Evolutionary conservation across 2,888 invertebrate species (phyloP).

Genomic region (Icerya purchasi): DNA sequence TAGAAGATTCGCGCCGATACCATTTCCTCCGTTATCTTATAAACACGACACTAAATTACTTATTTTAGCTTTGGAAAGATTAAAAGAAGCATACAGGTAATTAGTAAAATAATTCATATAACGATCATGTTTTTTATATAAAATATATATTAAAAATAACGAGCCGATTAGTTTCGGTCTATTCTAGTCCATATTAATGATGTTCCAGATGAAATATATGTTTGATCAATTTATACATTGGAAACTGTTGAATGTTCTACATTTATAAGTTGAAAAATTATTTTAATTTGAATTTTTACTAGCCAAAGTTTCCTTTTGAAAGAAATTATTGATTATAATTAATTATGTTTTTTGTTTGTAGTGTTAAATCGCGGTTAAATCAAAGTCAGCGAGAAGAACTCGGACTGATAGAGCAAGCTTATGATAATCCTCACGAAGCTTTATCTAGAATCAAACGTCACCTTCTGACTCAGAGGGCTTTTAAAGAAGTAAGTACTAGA

Average conservation of each 20-base stretch:
- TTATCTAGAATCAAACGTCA: slow-evolving; percentile 97
- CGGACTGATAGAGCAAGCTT: slow-evolving; percentile 97
- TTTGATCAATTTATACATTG: too few relatives aligned
- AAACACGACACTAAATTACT: slow-evolving; percentile 98
- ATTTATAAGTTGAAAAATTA: too few relatives aligned
- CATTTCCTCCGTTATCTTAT: slow-evolving; percentile 96
- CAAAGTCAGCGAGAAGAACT: slow-evolving; percentile 97
- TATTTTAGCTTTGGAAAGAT: slow-evolving; percentile 82
- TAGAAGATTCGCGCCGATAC: slow-evolving; percentile 93
- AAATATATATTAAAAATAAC: too few relatives aligned
- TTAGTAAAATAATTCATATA: too few relatives aligned
- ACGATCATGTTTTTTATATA: too few relatives aligned
- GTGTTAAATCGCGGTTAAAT: slow-evolving; percentile 89
- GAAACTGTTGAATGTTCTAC: too few relatives aligned
- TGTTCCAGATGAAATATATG: too few relatives aligned
- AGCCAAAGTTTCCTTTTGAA: too few relatives aligned
- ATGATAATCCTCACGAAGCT: slow-evolving; percentile 99
- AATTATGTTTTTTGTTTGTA: slow-evolving; percentile 24
- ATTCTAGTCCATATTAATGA: too few relatives aligned
- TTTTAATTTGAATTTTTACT: too few relatives aligned
- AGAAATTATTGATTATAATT: too few relatives aligned
- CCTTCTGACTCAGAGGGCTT: slow-evolving; percentile 88
- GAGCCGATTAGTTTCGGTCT: too few relatives aligned
- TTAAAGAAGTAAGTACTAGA: slow-evolving; percentile 71
- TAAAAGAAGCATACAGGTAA: slow-evolving; percentile 86